Evolutionary conservation across 1,140 invertebrate genomes (phyloP), one percentile per base, ranked within the genome.

Genomic region (Steinernema feltiae): DNA sequence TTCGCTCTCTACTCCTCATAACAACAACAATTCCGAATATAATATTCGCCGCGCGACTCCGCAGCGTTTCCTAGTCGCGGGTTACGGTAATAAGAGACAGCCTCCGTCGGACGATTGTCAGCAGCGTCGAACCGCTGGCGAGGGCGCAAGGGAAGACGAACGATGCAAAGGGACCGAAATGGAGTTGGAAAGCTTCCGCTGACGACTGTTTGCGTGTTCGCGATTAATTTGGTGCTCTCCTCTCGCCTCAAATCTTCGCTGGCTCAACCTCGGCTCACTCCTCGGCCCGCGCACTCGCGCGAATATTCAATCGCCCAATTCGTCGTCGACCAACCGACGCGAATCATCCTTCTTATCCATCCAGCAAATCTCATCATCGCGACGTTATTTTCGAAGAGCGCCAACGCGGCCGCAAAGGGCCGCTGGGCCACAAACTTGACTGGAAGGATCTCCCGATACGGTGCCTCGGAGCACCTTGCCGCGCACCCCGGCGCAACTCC

Each of bases 11-110:
- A 21, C 53, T 27, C 15, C 24, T 63, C 53, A 63, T 63, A 63
- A 63, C 53, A 63, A 63, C 53, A 63, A 63, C 53, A 63, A 63
- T 63, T 63, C 53, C 53, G 53, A 63, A 63, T 63, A 63, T 63
- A 63, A 63, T 63, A 63, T 63, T 63, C 53, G 53, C 53, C 35
- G 53, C 53, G 53, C 53, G 53, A 21, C 53, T 63, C 53, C 15
- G 15, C 53, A 27, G 53, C 53, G 15, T 27, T 21, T 63, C 53
- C 53, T 27, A 7, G 53, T 7, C 15, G 15, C 12, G 53, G 24
- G 24, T 3, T 63, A 63, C 53, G 53, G 53, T 63, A 63, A 63
- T 63, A 63, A 63, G 12, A 21, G 15, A 3, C n/a, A n/a, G n/a
- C n/a, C n/a, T n/a, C n/a, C n/a, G n/a, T n/a, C n/a, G n/a, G n/a